A percentile compares a stretch with the other conserved stretches of the same genome.
These are phyloP conservation scores for Mythimna pallens DNA, from an alignment of 2,888 invertebrate genomes.

Conservation along the genomic window DNA sequence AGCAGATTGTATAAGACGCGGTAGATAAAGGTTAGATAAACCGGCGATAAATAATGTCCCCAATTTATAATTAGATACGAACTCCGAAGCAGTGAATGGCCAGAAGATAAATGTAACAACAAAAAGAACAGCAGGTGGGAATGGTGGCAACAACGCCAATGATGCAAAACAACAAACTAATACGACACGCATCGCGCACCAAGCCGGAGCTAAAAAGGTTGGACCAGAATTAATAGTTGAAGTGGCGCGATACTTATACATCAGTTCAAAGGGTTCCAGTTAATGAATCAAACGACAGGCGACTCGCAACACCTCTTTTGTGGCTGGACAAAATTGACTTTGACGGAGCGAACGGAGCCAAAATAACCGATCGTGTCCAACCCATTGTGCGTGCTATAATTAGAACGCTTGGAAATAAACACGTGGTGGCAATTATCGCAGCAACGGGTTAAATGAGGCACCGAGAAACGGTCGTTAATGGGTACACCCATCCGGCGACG, in stretches of 20 bases:
- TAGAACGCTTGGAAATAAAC: constrained; percentile 89
- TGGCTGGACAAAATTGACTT: constrained; percentile 87
- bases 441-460: constrained; percentile 90
- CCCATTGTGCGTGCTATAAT: constrained; percentile 89
- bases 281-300: constrained; percentile 89
- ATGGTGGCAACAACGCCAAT: constrained; percentile 70
- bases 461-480: constrained; percentile 88
- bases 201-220: constrained; percentile 73
- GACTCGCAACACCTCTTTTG: constrained; percentile 88
- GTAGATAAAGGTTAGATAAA: constrained; percentile 46
- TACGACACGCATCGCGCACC: constrained; percentile 60
- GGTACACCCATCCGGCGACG: constrained; percentile 87
- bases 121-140: constrained; percentile 65
- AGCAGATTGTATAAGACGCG: constrained; percentile 22
- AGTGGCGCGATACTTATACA: constrained; percentile 80
- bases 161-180: constrained; percentile 71
- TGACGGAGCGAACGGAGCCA: constrained; percentile 86
- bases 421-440: constrained; percentile 90
- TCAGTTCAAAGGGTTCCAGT: constrained; percentile 87
- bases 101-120: constrained; percentile 69
- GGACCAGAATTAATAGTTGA: constrained; percentile 78
- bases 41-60: constrained; percentile 44
- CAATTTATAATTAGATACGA: constrained; percentile 53
- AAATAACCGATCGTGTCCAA: constrained; percentile 89
- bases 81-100: constrained; percentile 65